Evolutionary conservation across 2,797 vertebrate genomes (phyloP).

Genomic region (Melopsittacus undulatus): DNA sequence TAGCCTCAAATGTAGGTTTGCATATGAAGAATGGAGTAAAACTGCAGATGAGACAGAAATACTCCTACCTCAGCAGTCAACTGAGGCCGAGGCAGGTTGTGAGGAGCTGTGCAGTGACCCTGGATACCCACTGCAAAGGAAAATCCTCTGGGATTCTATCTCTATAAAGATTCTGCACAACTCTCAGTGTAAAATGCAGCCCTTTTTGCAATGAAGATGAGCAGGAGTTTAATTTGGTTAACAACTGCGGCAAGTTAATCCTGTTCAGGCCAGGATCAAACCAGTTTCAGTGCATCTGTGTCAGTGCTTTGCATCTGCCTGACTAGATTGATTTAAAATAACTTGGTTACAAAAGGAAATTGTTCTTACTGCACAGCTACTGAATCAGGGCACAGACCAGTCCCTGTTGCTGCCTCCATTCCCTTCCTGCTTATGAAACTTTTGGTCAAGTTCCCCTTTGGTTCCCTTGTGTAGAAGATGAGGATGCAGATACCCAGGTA

Average conservation of each 20-base stretch:
- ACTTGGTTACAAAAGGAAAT: neutral
- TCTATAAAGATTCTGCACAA: neutral
- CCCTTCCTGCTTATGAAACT: neutral
- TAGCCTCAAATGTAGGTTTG: neutral
- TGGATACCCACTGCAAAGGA: neutral
- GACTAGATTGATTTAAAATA: neutral
- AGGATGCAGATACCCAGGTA: fast-evolving
- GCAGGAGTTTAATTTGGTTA: slow-evolving; percentile 48
- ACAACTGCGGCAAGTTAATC: slow-evolving; percentile 48
- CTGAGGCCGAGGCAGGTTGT: neutral
- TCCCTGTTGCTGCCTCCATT: neutral
- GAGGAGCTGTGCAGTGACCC: neutral
- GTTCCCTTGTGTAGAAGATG: neutral
- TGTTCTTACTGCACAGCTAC: neutral
- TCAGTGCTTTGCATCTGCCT: slow-evolving; percentile 38
- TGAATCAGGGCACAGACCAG: neutral
- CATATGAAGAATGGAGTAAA: neutral
- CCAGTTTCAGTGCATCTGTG: slow-evolving; percentile 43
- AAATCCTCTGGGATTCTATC: neutral
- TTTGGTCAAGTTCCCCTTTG: neutral
- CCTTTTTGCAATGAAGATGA: slow-evolving; percentile 34
- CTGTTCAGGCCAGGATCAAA: slow-evolving; percentile 51
- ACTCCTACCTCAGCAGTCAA: neutral
- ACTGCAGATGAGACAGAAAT: neutral
- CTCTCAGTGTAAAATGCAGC: neutral